phyloP scores from a whole-genome alignment of 1,140 invertebrate species.

The Stratiolaelaps scimitus region DNA sequence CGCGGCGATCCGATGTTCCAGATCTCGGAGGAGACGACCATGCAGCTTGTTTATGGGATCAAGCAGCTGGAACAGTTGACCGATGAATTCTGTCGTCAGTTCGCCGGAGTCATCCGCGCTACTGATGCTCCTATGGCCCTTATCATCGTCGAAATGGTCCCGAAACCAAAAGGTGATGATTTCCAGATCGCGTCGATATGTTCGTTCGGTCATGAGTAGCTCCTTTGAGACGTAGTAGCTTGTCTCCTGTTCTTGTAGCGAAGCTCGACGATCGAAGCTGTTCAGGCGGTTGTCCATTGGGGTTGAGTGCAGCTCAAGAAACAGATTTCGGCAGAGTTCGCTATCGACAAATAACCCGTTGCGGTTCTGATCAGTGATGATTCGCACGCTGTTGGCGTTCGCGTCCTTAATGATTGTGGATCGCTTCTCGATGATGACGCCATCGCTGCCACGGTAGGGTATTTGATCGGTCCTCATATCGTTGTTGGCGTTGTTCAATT shows the following conservation, averaged over 20 bases:
- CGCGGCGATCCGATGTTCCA: constrained; percentile 21
- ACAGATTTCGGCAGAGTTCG: not conserved
- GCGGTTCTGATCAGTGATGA: not conserved
- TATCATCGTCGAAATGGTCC: constrained; percentile 12
- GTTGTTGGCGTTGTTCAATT: no score
- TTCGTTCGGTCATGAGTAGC: constrained; percentile 84
- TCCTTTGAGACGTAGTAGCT: constrained; percentile 87
- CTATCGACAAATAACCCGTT: constrained; percentile 1
- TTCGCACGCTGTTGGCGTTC: not conserved
- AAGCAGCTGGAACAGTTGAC: not conserved
- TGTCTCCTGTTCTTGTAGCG: constrained; percentile 47
- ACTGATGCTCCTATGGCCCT: not conserved
- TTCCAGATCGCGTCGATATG: constrained; percentile 86
- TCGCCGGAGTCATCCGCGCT: constrained; percentile 37
- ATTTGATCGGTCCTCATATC: no score
- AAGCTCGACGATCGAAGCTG: constrained; percentile 4
- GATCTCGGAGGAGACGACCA: constrained; percentile 2
- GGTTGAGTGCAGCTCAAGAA: constrained; percentile 18
- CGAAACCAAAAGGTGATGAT: constrained; percentile 50
- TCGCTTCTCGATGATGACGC: not conserved
- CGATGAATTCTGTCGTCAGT: constrained; percentile 4
- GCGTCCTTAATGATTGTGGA: not conserved
- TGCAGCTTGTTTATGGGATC: constrained; percentile 9
- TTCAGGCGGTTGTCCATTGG: not conserved
- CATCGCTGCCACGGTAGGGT: not conserved